Percentiles rank a stretch among this genome's conserved stretches.
These are phyloP conservation scores for Macrosteles quadrilineatus DNA, from an alignment of 1,140 invertebrate genomes.

Conservation along the genomic window DNA sequence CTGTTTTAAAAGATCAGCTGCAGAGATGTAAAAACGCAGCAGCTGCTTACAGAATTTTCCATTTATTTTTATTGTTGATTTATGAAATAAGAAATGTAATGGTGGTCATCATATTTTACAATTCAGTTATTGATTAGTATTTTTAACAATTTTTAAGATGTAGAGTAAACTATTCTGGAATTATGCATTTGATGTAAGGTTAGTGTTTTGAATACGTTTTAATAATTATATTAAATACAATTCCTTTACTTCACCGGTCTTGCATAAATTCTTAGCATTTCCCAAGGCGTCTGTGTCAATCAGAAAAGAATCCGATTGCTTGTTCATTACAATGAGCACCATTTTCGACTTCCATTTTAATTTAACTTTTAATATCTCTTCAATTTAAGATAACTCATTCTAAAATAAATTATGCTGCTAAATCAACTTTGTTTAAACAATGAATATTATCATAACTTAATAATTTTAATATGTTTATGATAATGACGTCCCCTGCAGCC, in stretches of 20 bases:
- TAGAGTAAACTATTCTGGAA: neutral
- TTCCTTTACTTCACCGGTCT: neutral
- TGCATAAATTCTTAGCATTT: neutral
- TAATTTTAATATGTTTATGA: too few species aligned
- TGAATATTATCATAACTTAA: too few species aligned
- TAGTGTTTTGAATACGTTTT: neutral
- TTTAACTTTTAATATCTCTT: too few species aligned
- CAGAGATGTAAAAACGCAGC: neutral
- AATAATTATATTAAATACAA: neutral
- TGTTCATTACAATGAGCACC: neutral
- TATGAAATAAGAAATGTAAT: constrained; percentile 2
- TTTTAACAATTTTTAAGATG: neutral
- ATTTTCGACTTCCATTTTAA: neutral
- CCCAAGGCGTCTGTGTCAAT: neutral
- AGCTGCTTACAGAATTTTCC: neutral
- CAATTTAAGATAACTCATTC: too few species aligned
- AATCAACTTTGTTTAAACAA: too few species aligned
- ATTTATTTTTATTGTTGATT: constrained; percentile 2
- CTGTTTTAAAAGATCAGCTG: neutral
- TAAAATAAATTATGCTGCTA: too few species aligned
- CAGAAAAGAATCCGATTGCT: neutral
- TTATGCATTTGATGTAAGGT: neutral
- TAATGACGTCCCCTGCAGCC: too few species aligned
- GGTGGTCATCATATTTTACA: neutral
- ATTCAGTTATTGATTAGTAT: neutral